phyloP scores from a whole-genome alignment of 2,888 invertebrate genomes.

The Philhelius pedissequus region DNA sequence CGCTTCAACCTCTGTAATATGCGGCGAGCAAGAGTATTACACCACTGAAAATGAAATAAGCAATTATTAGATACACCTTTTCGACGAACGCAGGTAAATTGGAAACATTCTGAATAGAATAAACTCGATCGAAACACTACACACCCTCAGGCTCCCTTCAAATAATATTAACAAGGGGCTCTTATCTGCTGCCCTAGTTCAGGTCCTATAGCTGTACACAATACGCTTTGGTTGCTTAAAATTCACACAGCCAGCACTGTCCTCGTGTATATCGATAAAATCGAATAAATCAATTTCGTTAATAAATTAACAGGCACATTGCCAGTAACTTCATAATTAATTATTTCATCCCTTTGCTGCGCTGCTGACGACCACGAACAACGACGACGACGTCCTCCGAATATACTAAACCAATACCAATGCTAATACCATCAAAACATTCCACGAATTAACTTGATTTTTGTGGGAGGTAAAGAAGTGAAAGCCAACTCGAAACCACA shows the following conservation, averaged over 20 bases:
- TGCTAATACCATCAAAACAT: neutral
- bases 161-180: neutral
- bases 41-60: conserved; percentile 10
- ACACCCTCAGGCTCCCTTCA: neutral
- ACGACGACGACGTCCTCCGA: neutral
- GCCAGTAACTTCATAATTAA: conserved; percentile 75
- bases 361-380: neutral
- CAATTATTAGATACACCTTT: conserved; percentile 59
- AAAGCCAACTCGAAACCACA: conserved; percentile 12
- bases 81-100: conserved; percentile 23
- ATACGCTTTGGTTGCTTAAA: conserved; percentile 8
- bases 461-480: neutral
- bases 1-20: neutral
- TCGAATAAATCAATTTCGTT: conserved; percentile 77
- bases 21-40: conserved; percentile 21
- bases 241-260: neutral
- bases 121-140: conserved; percentile 1
- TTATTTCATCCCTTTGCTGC: conserved; percentile 70
- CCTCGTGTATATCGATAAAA: conserved; percentile 42
- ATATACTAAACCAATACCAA: neutral
- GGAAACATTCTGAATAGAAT: conserved; percentile 39
- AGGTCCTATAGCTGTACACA: neutral
- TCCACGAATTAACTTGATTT: neutral
- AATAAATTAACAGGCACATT: conserved; percentile 74
- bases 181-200: neutral